Evolutionary conservation across 2,888 invertebrate genomes (phyloP).

Genomic region (Ommatoiulus sabulosus): DNA sequence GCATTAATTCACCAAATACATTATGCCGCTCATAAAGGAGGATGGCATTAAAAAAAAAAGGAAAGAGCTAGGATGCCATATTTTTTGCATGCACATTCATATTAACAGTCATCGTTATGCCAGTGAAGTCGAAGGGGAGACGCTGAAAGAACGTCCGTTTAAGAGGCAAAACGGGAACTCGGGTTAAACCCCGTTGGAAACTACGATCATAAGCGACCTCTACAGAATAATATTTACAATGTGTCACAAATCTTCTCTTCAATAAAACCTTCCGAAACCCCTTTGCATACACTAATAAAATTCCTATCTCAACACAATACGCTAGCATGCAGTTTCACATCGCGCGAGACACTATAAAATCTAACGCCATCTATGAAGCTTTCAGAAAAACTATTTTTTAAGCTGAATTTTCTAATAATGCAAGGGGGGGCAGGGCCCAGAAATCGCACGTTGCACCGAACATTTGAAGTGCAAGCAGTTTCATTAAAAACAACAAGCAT

Average conservation of each 20-base stretch:
- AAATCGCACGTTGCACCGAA: not conserved
- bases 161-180: not conserved
- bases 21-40: conserved; percentile 48
- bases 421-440: too few species aligned
- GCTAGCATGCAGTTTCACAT: not conserved
- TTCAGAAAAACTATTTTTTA: too few species aligned
- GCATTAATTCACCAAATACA: conserved; percentile 47
- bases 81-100: conserved; percentile 7
- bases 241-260: not conserved
- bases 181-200: not conserved
- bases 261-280: not conserved
- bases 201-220: not conserved
- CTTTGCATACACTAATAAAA: too few species aligned
- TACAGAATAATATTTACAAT: not conserved
- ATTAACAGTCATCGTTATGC: conserved; percentile 41
- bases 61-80: conserved; percentile 17
- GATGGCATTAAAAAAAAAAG: conserved; percentile 30
- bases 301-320: too few species aligned
- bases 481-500: too few species aligned
- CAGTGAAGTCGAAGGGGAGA: not conserved
- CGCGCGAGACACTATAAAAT: not conserved
- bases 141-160: not conserved
- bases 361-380: too few species aligned
- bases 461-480: not conserved
- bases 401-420: too few species aligned